Evolutionary conservation across 2,113 vertebrate species (phyloP).

Genomic region (Fregetta grallaria): DNA sequence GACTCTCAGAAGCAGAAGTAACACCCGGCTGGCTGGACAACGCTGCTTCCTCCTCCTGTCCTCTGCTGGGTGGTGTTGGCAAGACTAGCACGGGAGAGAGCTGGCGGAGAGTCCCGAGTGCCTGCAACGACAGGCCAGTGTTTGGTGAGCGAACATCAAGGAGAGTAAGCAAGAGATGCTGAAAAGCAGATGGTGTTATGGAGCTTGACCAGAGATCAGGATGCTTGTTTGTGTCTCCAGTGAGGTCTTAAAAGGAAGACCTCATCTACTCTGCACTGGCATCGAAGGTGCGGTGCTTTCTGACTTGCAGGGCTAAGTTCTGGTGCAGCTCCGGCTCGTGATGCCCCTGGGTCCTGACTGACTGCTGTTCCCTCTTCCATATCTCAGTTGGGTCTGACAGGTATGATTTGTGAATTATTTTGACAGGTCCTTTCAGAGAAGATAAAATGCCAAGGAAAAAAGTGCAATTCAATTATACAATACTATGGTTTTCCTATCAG

Average conservation of each 20-base stretch:
- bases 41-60: not conserved
- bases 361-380: not conserved
- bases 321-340: not conserved
- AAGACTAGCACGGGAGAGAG: not conserved
- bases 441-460: not conserved
- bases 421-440: not conserved
- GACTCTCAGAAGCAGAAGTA: not conserved
- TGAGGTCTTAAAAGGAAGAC: not conserved
- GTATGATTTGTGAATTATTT: not conserved
- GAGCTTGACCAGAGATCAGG: not conserved
- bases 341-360: not conserved
- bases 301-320: not conserved
- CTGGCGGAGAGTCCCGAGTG: accelerated
- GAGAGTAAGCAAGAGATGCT: not conserved
- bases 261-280: not conserved
- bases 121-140: not conserved
- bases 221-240: not conserved
- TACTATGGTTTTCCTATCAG: not conserved
- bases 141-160: not conserved
- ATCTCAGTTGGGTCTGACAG: not conserved
- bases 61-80: not conserved
- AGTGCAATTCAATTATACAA: not conserved
- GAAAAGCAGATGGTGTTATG: not conserved
- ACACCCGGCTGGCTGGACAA: not conserved
- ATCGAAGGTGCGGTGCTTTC: accelerated